Evolutionary conservation across 2,888 invertebrate genomes (phyloP), one percentile per base, ranked within the genome.

Genomic region (Diplolepis rosae): DNA sequence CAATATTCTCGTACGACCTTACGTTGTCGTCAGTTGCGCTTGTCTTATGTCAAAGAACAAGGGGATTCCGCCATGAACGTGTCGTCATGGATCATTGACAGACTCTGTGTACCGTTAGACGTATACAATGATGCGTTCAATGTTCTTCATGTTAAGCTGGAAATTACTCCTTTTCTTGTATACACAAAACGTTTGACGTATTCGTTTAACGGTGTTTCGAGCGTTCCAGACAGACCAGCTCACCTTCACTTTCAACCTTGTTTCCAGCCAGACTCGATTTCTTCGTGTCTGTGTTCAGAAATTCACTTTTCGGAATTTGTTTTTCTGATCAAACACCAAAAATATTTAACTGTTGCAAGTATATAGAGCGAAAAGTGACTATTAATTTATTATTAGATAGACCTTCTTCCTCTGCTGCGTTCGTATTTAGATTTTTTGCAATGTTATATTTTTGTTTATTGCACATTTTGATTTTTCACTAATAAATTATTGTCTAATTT

Each of bases 161-260:
- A 61, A 61, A 61, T 61, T 7, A 61, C n/a, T 48, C 48, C 48
- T 22, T 4, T 39, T 27, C 24, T n/a, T 22, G 35, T 42, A 15
- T 24, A 27, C 24, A 35, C 13, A 61, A 24, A 13, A 22, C 39
- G 13, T 22, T n/a, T 61, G 39, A 61, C 61, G 61, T 39, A 61
- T 61, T 39, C 61, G n/a, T 42, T 61, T 61, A 61, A 61, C 61
- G 61, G 61, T 61, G 61, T 27, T 42, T 61, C 61, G 39, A 61
- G 39, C 39, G 39, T 61, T 61, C 39, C 27, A 61, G 61, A 61
- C 39, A 39, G 24, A 61, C 39, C n/a, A n/a, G 61, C 39, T 61
- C 61, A 42, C 61, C 61, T 61, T 61, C 61, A 61, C 61, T 61
- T 35, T 61, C 61, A 61, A 27, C 35, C 61, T 61, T 39, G 61